Conservation (phyloP, 2,113 vertebrate genomes). For the Melanerpes formicivorus region DNA sequence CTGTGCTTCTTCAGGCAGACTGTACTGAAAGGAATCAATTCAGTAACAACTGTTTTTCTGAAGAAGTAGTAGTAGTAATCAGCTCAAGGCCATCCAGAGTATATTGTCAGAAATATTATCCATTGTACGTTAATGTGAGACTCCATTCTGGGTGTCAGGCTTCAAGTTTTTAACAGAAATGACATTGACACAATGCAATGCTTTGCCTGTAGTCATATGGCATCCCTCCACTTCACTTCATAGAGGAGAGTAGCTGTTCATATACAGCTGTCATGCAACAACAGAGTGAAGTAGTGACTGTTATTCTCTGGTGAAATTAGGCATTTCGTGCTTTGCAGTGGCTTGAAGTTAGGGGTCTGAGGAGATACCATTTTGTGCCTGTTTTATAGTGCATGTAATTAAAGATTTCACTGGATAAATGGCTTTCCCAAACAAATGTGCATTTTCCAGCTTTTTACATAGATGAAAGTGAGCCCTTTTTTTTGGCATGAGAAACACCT, state of each 20-base stretch:
- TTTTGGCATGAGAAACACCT: conserved; percentile 7
- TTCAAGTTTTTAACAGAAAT: conserved; percentile 21
- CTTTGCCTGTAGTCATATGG: conserved; percentile 46
- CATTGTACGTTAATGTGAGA: background rate
- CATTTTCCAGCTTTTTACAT: conserved; percentile 16
- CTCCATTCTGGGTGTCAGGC: conserved; percentile 20
- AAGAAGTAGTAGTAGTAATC: background rate
- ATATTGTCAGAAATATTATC: conserved; percentile 37
- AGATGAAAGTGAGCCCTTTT: background rate
- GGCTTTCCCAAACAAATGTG: background rate
- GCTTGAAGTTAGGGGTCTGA: conserved; percentile 41
- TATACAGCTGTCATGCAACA: conserved; percentile 17
- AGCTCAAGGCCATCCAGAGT: conserved; percentile 51
- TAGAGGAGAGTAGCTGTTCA: conserved; percentile 10
- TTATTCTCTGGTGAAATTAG: conserved; percentile 26
- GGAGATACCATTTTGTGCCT: conserved; percentile 19
- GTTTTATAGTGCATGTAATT: conserved; percentile 55
- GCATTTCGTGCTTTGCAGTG: background rate
- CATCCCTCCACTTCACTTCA: conserved; percentile 7
- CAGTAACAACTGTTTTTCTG: conserved; percentile 48
- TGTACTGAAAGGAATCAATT: conserved; percentile 42
- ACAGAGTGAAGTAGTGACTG: background rate
- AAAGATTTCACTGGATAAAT: conserved; percentile 52
- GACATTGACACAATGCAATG: conserved; percentile 31
- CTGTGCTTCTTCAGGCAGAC: conserved; percentile 25